Evolutionary conservation across 2,797 vertebrate species (phyloP), one percentile per base, ranked within the genome.

Genomic region (Malurus splendens): DNA sequence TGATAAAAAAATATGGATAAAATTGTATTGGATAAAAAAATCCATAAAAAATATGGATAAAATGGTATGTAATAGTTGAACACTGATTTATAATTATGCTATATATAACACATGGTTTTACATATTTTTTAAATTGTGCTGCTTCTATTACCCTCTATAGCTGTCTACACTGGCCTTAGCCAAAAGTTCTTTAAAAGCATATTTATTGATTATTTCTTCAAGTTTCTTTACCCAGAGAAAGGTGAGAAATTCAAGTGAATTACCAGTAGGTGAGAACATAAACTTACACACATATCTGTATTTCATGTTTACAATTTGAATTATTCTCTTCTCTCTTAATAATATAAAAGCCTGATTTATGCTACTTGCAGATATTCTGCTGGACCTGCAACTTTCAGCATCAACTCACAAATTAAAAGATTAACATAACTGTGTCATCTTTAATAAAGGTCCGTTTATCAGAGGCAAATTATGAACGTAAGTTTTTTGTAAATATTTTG

Each of bases 401-500:
- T 57, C 14, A 19, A 10, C 6, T 89, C 42, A 33, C 82, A 33
- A 84, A 82, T 32, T 20, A 41, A 89, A 86, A 72, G 24, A 61
- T 15, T 65, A 41, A 70, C 22, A 72, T 20, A 79, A 27, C 16
- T n/a, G 28, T 51, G 19, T 55, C 23, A 77, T 30, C 16, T 86
- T 87, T 74, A 38, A 27, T 86, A 90, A 93, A 79, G 7, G 2
- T 14, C 47, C 90, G 22, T 86, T 96, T 90, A 73, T 87, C n/a
- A 48, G 33, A 88, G 18, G 8, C 33, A 55, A 41, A 44, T 38
- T 74, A 80, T 30, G 25, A 93, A 93, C 70, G 84, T 64, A 86
- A 86, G 27, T 45, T 76, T 91, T 91, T 74, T 38, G 17, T 57
- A 90, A 94, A 89, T 2, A 72, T 73, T 73, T 87, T 77, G 20